Percentiles rank a stretch among this genome's conserved stretches.
Evolutionary conservation across 2,888 invertebrate genomes (phyloP).

Genomic region (Epirrhoe tristata): DNA sequence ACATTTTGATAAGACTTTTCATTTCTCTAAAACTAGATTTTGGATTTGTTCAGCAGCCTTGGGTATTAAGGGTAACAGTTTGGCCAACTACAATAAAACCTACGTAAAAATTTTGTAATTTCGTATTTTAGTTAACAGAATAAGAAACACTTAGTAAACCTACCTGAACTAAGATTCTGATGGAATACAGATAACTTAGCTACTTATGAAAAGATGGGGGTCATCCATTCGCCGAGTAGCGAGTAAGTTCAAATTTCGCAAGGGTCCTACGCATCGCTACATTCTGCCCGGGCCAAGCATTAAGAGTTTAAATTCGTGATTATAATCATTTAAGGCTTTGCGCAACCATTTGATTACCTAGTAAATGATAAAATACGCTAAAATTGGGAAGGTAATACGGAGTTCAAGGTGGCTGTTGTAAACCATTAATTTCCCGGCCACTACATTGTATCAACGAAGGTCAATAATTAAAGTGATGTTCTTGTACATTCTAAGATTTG

Average conservation of each 20-base stretch:
- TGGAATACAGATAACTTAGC: conserved; percentile 21
- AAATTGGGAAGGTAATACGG: conserved; percentile 35
- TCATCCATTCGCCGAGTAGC: conserved; percentile 52
- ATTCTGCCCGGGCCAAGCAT: conserved; percentile 31
- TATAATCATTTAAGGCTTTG: conserved; percentile 32
- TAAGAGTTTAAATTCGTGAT: conserved; percentile 35
- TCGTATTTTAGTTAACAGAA: too few relatives aligned
- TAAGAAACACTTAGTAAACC: not conserved
- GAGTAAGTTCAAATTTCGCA: conserved; percentile 50
- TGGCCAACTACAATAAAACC: too few relatives aligned
- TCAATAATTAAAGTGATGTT: conserved; percentile 22
- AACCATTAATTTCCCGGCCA: conserved; percentile 23
- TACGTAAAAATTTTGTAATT: too few relatives aligned
- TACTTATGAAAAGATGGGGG: conserved; percentile 44
- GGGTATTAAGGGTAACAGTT: too few relatives aligned
- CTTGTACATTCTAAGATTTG: conserved; percentile 14
- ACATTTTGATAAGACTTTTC: too few relatives aligned
- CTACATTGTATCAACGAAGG: conserved; percentile 31
- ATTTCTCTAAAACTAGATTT: too few relatives aligned
- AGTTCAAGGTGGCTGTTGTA: conserved; percentile 35
- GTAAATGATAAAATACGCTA: conserved; percentile 33
- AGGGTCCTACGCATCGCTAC: conserved; percentile 41
- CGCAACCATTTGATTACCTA: conserved; percentile 41
- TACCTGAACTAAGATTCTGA: not conserved
- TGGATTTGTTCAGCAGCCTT: too few relatives aligned